A percentile compares a stretch with the other conserved stretches of the same genome.
These are phyloP conservation scores for Pterophyllum scalare DNA, from an alignment of 2,113 vertebrate species.

Conservation along the genomic window DNA sequence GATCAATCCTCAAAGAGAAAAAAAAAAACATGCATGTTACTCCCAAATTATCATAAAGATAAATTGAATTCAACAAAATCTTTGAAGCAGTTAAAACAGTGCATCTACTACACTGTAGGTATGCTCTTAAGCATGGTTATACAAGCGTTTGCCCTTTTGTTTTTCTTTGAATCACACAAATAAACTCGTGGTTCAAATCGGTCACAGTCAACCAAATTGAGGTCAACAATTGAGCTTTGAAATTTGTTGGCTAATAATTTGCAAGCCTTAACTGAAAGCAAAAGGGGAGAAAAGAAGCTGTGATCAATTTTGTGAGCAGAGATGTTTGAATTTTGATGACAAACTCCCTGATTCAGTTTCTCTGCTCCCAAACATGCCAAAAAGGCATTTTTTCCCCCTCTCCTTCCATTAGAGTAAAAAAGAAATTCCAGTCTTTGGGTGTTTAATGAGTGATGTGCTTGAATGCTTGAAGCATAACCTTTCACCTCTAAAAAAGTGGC, in stretches of 20 bases:
- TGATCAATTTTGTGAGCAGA: not conserved
- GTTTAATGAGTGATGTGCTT: slow-evolving; percentile 2
- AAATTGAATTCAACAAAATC: not conserved
- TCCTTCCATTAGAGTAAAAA: slow-evolving; percentile 73
- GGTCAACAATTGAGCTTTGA: not conserved
- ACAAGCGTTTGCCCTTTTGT: not conserved
- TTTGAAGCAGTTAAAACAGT: not conserved
- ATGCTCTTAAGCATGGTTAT: not conserved
- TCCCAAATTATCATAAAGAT: not conserved
- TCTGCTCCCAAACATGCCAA: not conserved
- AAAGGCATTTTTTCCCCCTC: not conserved
- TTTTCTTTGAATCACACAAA: not conserved
- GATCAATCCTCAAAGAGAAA: not conserved
- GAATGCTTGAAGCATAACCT: slow-evolving; percentile 35
- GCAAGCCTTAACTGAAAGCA: too few relatives aligned
- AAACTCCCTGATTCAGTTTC: not conserved
- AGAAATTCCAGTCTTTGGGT: slow-evolving; percentile 53
- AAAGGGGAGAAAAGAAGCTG: too few relatives aligned
- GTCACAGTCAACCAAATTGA: not conserved
- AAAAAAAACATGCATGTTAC: not conserved
- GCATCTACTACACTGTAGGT: not conserved
- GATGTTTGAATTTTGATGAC: not conserved
- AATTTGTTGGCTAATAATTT: not conserved
- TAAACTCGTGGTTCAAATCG: not conserved
- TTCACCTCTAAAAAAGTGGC: slow-evolving; percentile 48